A percentile compares a stretch with the other conserved stretches of the same genome.
These are phyloP conservation scores for Cynopterus sphinx DNA, from an alignment of 2,797 vertebrate genomes.

Conservation along the genomic window DNA sequence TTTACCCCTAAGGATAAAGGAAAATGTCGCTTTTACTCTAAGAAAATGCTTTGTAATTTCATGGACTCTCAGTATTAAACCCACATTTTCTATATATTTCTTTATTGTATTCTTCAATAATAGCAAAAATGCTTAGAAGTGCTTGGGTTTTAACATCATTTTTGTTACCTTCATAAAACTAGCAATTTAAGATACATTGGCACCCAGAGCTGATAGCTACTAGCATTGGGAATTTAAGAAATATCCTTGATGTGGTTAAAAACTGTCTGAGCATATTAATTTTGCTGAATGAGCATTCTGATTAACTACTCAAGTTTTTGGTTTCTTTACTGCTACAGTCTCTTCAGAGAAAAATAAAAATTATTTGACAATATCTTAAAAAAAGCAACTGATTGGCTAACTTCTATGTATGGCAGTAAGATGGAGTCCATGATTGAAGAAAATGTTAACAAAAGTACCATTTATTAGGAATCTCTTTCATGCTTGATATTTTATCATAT, in stretches of 20 bases:
- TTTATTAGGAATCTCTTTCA: neutral
- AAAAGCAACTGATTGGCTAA: slow-evolving; percentile 11
- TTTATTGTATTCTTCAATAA: neutral
- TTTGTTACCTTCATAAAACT: slow-evolving; percentile 46
- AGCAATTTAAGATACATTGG: slow-evolving; percentile 39
- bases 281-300: neutral
- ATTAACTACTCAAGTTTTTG: slow-evolving; percentile 7
- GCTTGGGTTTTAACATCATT: slow-evolving; percentile 37
- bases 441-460: neutral
- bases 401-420: neutral
- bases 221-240: slow-evolving; percentile 20
- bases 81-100: neutral
- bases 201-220: slow-evolving; percentile 21
- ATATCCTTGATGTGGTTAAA: slow-evolving; percentile 24
- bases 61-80: neutral
- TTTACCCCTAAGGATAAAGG: slow-evolving; percentile 25
- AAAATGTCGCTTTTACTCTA: slow-evolving; percentile 19
- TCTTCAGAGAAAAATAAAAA: slow-evolving; percentile 11
- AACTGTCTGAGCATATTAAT: slow-evolving; percentile 12
- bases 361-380: neutral
- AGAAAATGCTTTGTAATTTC: slow-evolving; percentile 49
- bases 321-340: neutral
- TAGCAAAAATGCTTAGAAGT: neutral
- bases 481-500: neutral
- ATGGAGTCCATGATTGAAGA: neutral